Conservation (phyloP, 2,113 vertebrate genomes). For the Proteles cristata region DNA sequence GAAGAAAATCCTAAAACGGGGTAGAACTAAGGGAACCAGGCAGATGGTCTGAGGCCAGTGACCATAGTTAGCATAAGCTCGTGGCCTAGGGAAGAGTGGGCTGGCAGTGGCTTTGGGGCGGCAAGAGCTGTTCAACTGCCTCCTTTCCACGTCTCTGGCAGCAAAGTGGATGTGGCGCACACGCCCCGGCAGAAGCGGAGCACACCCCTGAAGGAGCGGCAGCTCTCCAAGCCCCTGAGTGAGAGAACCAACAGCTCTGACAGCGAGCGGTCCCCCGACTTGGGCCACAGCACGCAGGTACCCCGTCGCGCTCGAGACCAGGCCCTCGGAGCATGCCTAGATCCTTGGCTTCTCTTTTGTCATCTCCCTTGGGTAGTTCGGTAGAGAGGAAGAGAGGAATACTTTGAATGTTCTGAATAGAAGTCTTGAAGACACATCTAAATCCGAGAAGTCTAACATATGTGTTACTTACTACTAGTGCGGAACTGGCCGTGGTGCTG, state of each 20-base stretch:
- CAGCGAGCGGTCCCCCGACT: constrained; percentile 92
- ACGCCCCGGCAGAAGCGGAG: constrained; percentile 91
- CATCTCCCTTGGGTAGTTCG: background rate
- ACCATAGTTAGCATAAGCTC: background rate
- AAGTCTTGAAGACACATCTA: background rate
- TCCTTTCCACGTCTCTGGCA: background rate
- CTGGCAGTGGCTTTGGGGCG: background rate
- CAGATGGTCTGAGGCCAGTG: background rate
- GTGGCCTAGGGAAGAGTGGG: background rate
- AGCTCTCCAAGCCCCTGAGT: constrained; percentile 92
- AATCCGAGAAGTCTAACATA: background rate
- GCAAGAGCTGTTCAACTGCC: background rate
- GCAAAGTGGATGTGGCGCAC: constrained; percentile 88
- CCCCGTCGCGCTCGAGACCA: background rate
- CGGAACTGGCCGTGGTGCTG: background rate
- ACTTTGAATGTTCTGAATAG: background rate
- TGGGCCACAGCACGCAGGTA: constrained; percentile 91
- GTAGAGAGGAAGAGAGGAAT: background rate
- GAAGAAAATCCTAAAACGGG: background rate
- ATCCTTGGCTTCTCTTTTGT: background rate
- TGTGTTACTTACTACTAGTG: background rate
- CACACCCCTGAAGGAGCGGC: constrained; percentile 91
- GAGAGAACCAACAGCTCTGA: constrained; percentile 94
- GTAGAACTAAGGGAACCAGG: background rate
- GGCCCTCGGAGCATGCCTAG: background rate